These are phyloP conservation scores for Holothuria leucospilota DNA, from an alignment of 53 echinoderm and acorn worm species.

Conservation along the genomic window DNA sequence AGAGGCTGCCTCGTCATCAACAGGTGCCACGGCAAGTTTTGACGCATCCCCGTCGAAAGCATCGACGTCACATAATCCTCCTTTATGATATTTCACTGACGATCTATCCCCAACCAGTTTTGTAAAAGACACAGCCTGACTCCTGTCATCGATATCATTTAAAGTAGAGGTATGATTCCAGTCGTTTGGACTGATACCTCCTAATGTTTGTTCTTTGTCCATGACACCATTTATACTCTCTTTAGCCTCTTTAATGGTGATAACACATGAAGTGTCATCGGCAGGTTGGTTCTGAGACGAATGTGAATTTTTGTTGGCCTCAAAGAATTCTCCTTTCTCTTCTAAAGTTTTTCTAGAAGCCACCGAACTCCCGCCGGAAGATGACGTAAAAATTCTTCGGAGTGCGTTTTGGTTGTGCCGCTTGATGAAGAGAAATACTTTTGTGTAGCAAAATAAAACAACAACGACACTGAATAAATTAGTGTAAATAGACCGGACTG, in stretches of 20 bases:
- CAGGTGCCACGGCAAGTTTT: neutral
- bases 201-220: too few relatives aligned
- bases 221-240: too few relatives aligned
- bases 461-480: constrained; percentile 26
- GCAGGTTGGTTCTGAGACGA: too few relatives aligned
- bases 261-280: too few relatives aligned
- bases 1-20: neutral
- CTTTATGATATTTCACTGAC: too few relatives aligned
- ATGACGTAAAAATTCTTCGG: constrained; percentile 33
- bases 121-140: too few relatives aligned
- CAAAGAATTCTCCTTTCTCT: neutral
- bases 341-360: neutral
- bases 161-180: too few relatives aligned
- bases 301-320: neutral
- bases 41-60: neutral
- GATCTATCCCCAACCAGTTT: too few relatives aligned
- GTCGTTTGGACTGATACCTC: too few relatives aligned
- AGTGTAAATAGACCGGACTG: constrained; percentile 11
- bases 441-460: constrained; percentile 30
- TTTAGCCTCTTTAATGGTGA: too few relatives aligned
- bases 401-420: constrained; percentile 6
- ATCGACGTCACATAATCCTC: neutral
- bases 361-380: constrained; percentile 1
- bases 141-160: too few relatives aligned
- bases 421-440: constrained; percentile 18